Conservation (phyloP, 1,140 invertebrate species). For the Drosophila oshimai region DNA sequence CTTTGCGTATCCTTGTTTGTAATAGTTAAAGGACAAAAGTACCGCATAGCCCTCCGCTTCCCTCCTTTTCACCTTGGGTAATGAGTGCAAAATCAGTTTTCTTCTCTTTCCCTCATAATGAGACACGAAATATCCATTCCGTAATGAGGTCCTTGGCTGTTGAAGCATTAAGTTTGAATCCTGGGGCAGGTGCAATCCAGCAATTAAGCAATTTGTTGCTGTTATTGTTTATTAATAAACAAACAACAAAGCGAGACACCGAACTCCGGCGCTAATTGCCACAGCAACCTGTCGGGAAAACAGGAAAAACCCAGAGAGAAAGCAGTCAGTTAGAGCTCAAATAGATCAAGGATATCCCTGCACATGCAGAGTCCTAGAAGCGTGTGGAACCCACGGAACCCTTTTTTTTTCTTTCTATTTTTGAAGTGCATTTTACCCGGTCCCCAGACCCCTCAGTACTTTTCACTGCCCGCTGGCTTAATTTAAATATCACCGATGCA, state of each 20-base stretch:
- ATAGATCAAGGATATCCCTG: slow-evolving; percentile 39
- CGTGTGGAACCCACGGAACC: slow-evolving; percentile 44
- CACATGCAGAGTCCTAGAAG: slow-evolving; percentile 31
- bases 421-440: slow-evolving; percentile 62
- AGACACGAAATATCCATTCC: slow-evolving; percentile 38
- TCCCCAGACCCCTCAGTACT: slow-evolving; percentile 23
- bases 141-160: slow-evolving; percentile 41
- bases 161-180: slow-evolving; percentile 15
- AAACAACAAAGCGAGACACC: slow-evolving; percentile 55
- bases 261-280: slow-evolving; percentile 58
- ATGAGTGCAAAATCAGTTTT: slow-evolving; percentile 49
- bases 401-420: slow-evolving; percentile 68
- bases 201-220: slow-evolving; percentile 72
- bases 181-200: slow-evolving; percentile 37
- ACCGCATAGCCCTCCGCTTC: slow-evolving; percentile 28
- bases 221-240: slow-evolving; percentile 81
- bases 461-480: slow-evolving; percentile 69
- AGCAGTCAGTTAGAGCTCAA: slow-evolving; percentile 21
- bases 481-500: slow-evolving; percentile 78
- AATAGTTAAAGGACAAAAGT: slow-evolving; percentile 69
- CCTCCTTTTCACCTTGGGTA: background rate
- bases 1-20: slow-evolving; percentile 30
- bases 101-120: slow-evolving; percentile 54
- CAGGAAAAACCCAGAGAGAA: background rate
- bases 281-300: slow-evolving; percentile 46